Evolutionary conservation across 2,113 vertebrate species (phyloP).

Genomic region (Cyprinodon tularosa): DNA sequence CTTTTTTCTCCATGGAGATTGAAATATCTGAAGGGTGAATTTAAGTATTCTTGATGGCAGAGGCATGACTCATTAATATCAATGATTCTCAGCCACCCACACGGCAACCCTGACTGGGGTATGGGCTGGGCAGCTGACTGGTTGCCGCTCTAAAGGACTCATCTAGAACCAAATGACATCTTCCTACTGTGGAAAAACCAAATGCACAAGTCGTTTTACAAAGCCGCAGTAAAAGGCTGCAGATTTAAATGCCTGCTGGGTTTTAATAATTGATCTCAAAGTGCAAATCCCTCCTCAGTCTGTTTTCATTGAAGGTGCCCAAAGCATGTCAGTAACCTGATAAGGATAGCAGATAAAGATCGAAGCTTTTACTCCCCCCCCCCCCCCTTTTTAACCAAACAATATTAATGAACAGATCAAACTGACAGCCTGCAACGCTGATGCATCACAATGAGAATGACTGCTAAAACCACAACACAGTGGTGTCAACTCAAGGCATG

Average conservation of each 20-base stretch:
- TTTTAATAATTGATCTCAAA: conserved; percentile 36
- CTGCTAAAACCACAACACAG: not conserved
- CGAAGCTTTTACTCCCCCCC: not conserved
- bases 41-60: conserved; percentile 24
- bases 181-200: conserved; percentile 12
- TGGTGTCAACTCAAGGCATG: not conserved
- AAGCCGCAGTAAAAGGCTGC: not conserved
- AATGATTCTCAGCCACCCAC: conserved; percentile 33
- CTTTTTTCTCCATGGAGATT: conserved; percentile 2
- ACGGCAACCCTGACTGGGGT: conserved; percentile 21
- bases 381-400: not conserved
- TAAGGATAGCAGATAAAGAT: not conserved
- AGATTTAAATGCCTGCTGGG: conserved; percentile 22
- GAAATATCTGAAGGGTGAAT: conserved; percentile 13
- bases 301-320: not conserved
- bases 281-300: conserved; percentile 5
- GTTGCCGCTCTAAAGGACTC: conserved; percentile 19
- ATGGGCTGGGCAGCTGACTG: conserved; percentile 27
- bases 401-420: not conserved
- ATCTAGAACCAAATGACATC: conserved; percentile 8
- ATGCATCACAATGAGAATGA: not conserved
- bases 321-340: not conserved
- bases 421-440: not conserved
- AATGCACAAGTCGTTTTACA: conserved; percentile 27
- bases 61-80: conserved; percentile 38